These are phyloP conservation scores for Corythornis cristatus DNA, from an alignment of 2,113 vertebrate species.

Conservation along the genomic window DNA sequence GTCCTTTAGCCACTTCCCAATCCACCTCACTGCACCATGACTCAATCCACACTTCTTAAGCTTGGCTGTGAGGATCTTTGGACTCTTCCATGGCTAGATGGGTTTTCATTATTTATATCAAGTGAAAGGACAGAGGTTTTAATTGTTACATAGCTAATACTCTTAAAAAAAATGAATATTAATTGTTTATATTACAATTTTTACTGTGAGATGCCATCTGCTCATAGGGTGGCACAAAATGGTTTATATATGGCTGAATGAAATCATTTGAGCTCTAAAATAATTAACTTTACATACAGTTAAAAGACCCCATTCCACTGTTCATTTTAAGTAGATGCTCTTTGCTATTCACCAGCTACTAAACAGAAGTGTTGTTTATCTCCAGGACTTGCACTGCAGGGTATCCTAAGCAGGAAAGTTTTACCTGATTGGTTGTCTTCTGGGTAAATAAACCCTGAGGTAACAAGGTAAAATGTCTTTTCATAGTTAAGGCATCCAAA, in stretches of 20 bases:
- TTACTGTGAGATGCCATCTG: neutral
- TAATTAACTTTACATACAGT: neutral
- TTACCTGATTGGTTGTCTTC: conserved; percentile 7
- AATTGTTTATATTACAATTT: neutral
- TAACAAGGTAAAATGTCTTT: neutral
- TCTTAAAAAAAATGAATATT: neutral
- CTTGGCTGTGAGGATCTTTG: neutral
- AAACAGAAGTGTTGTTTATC: neutral
- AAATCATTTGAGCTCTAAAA: neutral
- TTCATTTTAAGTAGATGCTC: neutral
- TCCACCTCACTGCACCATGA: too few species aligned
- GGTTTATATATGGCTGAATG: neutral
- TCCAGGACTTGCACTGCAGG: neutral
- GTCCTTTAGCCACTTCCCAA: too few species aligned
- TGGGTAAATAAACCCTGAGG: neutral
- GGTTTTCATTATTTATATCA: neutral
- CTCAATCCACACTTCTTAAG: too few species aligned
- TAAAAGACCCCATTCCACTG: rapidly evolving
- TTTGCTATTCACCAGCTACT: neutral
- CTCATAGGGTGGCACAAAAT: neutral
- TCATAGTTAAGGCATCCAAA: conserved; percentile 1
- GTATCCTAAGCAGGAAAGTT: neutral
- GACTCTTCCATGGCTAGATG: neutral
- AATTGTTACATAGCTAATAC: neutral
- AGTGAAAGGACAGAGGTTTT: neutral